A percentile compares a stretch with the other conserved stretches of the same genome.
These are phyloP conservation scores for Mormyrops attenuatus DNA, from an alignment of 2,797 vertebrate species.

Conservation along the genomic window DNA sequence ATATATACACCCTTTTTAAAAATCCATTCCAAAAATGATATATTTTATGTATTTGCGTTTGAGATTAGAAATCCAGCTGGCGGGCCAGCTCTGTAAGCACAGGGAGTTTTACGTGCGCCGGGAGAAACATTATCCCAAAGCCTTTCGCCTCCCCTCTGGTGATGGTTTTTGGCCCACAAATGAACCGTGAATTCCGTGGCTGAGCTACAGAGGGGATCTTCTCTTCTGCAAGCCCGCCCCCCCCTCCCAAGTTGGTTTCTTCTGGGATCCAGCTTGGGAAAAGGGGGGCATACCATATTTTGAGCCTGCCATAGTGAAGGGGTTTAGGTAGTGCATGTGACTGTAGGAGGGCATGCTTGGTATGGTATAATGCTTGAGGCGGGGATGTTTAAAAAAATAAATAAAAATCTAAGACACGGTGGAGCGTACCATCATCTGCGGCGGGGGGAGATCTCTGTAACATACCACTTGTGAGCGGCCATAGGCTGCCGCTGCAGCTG, in stretches of 20 bases:
- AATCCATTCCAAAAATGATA: conserved; percentile 14
- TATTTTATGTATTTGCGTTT: conserved; percentile 17
- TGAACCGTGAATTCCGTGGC: neutral
- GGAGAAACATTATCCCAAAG: conserved; percentile 18
- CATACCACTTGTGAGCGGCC: conserved; percentile 19
- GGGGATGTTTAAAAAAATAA: neutral
- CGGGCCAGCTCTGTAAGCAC: neutral
- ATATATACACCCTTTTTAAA: neutral
- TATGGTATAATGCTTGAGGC: neutral
- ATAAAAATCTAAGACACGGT: neutral
- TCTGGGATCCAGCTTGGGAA: conserved; percentile 77
- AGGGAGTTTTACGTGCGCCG: conserved; percentile 5
- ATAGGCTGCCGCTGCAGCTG: conserved; percentile 85
- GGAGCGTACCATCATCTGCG: neutral
- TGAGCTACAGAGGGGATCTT: conserved; percentile 4
- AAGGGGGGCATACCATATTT: neutral
- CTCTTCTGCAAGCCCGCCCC: neutral
- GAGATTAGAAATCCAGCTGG: conserved; percentile 5
- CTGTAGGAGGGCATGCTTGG: neutral
- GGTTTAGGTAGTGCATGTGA: neutral
- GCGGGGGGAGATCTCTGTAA: conserved; percentile 68
- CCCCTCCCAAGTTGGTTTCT: conserved; percentile 45
- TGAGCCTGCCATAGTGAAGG: neutral
- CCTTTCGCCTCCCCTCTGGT: conserved; percentile 5
- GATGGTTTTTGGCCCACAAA: conserved; percentile 4